Conservation (phyloP, 2,113 vertebrate species). For the Cepphus grylle region DNA sequence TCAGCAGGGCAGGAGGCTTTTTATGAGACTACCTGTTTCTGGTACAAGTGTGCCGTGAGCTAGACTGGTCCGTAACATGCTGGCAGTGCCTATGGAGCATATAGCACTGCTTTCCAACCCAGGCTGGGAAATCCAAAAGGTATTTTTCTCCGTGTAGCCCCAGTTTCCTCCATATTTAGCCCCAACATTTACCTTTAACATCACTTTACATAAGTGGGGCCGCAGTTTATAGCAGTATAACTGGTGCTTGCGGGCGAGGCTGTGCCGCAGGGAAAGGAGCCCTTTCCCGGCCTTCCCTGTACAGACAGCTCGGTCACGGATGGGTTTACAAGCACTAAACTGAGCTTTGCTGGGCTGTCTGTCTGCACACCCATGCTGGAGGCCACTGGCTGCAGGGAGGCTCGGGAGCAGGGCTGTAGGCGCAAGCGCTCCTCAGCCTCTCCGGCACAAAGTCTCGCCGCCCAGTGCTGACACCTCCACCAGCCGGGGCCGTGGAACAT, state of each 20-base stretch:
- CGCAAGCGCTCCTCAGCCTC: background rate
- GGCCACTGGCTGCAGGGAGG: background rate
- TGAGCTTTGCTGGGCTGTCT: background rate
- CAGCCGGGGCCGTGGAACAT: background rate
- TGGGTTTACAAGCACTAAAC: background rate
- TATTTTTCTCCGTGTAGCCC: background rate
- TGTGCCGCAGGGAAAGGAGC: background rate
- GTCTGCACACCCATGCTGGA: background rate
- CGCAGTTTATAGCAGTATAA: background rate
- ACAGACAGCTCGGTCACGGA: accelerated
- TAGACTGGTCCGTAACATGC: background rate
- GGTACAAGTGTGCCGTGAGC: accelerated
- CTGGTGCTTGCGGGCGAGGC: background rate
- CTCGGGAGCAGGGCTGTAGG: background rate
- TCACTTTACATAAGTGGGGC: background rate
- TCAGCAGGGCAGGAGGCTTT: background rate
- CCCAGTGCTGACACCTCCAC: background rate
- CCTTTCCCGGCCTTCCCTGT: background rate
- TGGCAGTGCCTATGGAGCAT: background rate
- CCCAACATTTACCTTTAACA: background rate
- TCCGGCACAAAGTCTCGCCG: background rate
- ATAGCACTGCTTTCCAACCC: background rate
- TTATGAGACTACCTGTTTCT: background rate
- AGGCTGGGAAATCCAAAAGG: background rate
- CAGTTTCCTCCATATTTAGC: background rate